Conservation (phyloP, 2,888 invertebrate species). For the Drepana falcataria region DNA sequence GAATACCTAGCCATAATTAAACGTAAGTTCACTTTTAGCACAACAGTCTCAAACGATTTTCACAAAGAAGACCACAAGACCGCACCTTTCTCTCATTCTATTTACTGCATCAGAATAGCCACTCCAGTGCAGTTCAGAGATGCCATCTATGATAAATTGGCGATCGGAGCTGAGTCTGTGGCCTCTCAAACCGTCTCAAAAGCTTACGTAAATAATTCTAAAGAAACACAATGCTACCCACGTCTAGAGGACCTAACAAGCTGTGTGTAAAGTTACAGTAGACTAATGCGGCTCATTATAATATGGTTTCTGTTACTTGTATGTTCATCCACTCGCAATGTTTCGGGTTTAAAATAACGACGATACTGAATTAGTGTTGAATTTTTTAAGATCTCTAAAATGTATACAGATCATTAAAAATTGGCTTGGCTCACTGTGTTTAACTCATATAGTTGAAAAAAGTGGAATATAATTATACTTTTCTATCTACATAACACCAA, state of each 20-base stretch:
- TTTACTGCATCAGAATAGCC: slow-evolving; percentile 17
- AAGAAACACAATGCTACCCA: slow-evolving; percentile 12
- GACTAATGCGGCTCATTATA: background rate
- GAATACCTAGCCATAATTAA: no score
- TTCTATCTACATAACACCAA: no score
- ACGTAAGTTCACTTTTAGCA: no score
- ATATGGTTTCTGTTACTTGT: background rate
- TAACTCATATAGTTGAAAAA: no score
- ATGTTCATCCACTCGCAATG: background rate
- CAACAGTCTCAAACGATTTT: no score
- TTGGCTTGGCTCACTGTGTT: no score
- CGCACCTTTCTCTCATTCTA: slow-evolving; percentile 1
- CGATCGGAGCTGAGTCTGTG: slow-evolving; percentile 40
- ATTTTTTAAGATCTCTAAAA: no score
- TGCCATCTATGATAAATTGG: slow-evolving; percentile 52
- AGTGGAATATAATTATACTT: no score
- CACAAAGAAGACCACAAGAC: background rate
- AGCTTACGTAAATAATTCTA: slow-evolving; percentile 52
- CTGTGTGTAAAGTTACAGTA: background rate
- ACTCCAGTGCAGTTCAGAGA: slow-evolving; percentile 26
- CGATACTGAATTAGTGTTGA: no score
- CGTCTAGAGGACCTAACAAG: slow-evolving; percentile 11
- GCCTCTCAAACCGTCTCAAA: slow-evolving; percentile 52
- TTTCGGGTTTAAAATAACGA: no score
- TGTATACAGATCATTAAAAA: no score